Conservation (phyloP, 1,140 invertebrate genomes). For the Diorhabda elongata region DNA sequence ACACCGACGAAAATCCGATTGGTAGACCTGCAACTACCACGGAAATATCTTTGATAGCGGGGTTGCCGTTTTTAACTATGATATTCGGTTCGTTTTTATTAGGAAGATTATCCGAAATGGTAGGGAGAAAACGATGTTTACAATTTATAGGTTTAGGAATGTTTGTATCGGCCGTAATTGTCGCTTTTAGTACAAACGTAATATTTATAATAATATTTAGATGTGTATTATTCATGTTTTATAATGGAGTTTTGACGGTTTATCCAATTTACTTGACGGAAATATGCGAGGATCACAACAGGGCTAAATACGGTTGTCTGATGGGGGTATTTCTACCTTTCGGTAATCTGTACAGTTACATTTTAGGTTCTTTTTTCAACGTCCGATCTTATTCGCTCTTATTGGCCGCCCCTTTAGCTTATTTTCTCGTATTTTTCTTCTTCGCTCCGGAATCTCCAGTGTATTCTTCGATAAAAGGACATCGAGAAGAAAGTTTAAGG, state of each 20-base stretch:
- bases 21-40: conserved; percentile 46
- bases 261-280: neutral
- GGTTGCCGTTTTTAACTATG: neutral
- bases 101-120: neutral
- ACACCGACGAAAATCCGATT: conserved; percentile 31
- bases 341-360: conserved; percentile 7
- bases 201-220: neutral
- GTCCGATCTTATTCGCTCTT: neutral
- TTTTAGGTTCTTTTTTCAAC: conserved; percentile 1
- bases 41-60: conserved; percentile 72
- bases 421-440: neutral
- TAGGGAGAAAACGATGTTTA: neutral
- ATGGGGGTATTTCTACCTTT: conserved; percentile 5
- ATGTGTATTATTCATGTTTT: neutral
- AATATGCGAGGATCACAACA: conserved; percentile 12
- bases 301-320: conserved; percentile 3
- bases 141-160: neutral
- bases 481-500: neutral
- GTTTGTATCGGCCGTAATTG: neutral
- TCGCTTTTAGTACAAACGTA: neutral
- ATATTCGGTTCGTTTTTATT: neutral
- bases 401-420: neutral
- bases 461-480: neutral
- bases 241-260: neutral
- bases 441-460: conserved; percentile 12